phyloP scores from a whole-genome alignment of 1,140 invertebrate species.

The Oedothorax gibbosus region DNA sequence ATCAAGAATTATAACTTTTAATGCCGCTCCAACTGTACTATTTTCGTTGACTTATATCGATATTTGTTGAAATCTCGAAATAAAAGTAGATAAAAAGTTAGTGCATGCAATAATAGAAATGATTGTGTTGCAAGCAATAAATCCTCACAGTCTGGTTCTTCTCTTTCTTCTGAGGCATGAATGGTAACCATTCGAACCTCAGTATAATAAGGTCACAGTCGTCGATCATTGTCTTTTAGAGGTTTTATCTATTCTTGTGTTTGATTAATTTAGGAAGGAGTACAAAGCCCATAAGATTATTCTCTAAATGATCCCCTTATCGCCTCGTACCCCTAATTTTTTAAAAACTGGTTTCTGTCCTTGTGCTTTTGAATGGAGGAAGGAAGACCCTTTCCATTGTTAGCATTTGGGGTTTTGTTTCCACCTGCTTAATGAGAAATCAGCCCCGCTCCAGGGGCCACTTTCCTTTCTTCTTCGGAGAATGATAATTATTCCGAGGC shows the following conservation, averaged over 20 bases:
- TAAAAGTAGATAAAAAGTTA: no score
- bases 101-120: no score
- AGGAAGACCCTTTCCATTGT: conserved; percentile 39
- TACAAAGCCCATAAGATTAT: conserved; percentile 24
- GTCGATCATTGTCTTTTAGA: no score
- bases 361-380: conserved; percentile 40
- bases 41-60: no score
- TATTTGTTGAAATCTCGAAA: no score
- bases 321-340: conserved; percentile 14
- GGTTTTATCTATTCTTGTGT: not conserved
- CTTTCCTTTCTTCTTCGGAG: conserved; percentile 34
- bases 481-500: conserved; percentile 55
- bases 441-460: conserved; percentile 15
- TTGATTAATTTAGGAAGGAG: conserved; percentile 39
- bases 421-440: conserved; percentile 56
- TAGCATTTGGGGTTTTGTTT: conserved; percentile 55
- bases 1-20: no score
- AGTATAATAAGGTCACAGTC: no score
- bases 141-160: no score
- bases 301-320: conserved; percentile 21
- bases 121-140: no score
- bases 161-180: no score
- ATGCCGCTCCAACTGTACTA: no score
- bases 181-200: no score
- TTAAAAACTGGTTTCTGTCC: conserved; percentile 42